Evolutionary conservation across 1,140 invertebrate species (phyloP).

Genomic region (Octopus sinensis): DNA sequence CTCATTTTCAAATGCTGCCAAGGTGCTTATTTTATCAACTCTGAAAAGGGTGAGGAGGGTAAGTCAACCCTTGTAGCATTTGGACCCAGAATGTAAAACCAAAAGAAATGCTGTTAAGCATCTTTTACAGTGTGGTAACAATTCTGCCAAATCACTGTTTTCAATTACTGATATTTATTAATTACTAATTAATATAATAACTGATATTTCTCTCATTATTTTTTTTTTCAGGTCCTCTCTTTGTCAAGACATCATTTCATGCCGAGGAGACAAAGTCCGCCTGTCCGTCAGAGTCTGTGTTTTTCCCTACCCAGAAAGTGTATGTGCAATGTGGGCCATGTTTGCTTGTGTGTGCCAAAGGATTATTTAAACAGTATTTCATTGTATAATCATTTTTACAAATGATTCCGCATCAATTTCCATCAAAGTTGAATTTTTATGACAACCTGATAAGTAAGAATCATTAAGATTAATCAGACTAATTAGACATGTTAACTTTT

Average conservation of each 20-base stretch:
- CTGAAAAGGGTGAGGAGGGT: too few species aligned
- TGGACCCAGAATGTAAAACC: neutral
- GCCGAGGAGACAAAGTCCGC: slow-evolving; percentile 54
- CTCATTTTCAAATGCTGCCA: too few species aligned
- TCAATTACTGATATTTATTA: neutral
- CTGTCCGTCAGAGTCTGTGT: slow-evolving; percentile 52
- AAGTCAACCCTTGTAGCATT: neutral
- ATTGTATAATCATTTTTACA: neutral
- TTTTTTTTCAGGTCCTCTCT: slow-evolving; percentile 44
- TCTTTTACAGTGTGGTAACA: too few species aligned
- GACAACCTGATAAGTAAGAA: too few species aligned
- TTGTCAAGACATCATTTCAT: slow-evolving; percentile 56
- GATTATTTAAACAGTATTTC: slow-evolving; percentile 21
- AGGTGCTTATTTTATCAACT: too few species aligned
- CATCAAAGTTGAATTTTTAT: too few species aligned
- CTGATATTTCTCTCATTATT: neutral
- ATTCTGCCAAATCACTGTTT: neutral
- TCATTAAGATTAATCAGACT: too few species aligned
- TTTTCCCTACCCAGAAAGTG: slow-evolving; percentile 53
- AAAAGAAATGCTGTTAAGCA: too few species aligned
- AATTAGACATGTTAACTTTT: too few species aligned
- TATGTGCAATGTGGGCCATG: slow-evolving; percentile 57
- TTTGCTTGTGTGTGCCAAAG: slow-evolving; percentile 56
- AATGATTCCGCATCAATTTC: too few species aligned
- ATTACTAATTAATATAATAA: neutral